phyloP scores from a whole-genome alignment of 2,888 invertebrate species.

The Brenthis daphne region DNA sequence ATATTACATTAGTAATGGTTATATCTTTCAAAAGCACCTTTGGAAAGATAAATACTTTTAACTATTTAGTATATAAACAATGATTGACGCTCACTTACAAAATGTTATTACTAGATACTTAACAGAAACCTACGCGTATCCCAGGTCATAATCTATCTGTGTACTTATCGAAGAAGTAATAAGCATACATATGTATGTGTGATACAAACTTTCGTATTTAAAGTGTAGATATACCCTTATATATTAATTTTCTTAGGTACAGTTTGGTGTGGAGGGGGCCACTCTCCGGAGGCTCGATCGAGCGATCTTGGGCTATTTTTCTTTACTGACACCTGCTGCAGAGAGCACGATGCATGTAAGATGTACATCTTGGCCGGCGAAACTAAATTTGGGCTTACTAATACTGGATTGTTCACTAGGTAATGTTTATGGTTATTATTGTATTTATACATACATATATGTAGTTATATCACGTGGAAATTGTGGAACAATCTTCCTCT shows the following conservation, averaged over 20 bases:
- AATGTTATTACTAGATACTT: too few species aligned
- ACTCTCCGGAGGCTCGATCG: slow-evolving; percentile 78
- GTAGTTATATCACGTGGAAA: too few species aligned
- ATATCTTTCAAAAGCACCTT: not conserved
- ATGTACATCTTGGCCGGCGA: slow-evolving; percentile 81
- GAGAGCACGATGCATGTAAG: slow-evolving; percentile 86
- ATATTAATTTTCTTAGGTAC: slow-evolving; percentile 77
- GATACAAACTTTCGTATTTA: not conserved
- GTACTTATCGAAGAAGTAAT: too few species aligned
- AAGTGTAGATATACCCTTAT: not conserved
- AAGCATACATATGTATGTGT: too few species aligned
- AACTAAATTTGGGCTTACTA: slow-evolving; percentile 82
- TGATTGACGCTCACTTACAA: too few species aligned
- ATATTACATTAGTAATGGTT: not conserved
- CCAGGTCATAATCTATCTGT: too few species aligned
- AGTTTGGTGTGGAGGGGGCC: slow-evolving; percentile 88
- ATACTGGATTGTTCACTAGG: slow-evolving; percentile 86
- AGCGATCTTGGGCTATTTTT: slow-evolving; percentile 85
- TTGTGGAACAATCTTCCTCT: too few species aligned
- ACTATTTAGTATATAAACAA: too few species aligned
- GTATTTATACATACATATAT: too few species aligned
- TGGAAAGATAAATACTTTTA: too few species aligned
- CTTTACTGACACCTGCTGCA: slow-evolving; percentile 86
- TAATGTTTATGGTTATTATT: slow-evolving; percentile 45
- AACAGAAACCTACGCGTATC: too few species aligned